These are phyloP conservation scores for Molothrus ater DNA, from an alignment of 2,797 vertebrate genomes.

Conservation along the genomic window DNA sequence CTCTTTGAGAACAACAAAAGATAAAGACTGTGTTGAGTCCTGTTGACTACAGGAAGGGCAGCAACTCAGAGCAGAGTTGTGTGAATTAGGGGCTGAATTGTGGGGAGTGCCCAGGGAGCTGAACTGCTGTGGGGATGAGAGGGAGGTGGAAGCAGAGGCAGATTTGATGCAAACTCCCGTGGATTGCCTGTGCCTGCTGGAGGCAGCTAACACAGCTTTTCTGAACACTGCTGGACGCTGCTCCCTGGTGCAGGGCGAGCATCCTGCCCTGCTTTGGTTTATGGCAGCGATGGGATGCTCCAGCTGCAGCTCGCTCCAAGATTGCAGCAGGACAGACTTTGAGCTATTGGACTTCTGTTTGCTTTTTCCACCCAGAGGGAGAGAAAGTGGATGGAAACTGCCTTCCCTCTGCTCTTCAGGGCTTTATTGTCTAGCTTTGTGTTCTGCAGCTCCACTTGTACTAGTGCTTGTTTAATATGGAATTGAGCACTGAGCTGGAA, in stretches of 20 bases:
- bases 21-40: not conserved
- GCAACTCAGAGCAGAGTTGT: not conserved
- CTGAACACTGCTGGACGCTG: not conserved
- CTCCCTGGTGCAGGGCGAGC: not conserved
- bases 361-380: not conserved
- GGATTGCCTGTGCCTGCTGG: not conserved
- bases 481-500: conserved; percentile 65
- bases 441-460: conserved; percentile 40
- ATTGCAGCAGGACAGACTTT: not conserved
- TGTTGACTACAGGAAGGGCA: not conserved
- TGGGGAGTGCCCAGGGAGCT: not conserved
- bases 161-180: not conserved
- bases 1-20: not conserved
- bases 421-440: conserved; percentile 44
- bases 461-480: conserved; percentile 55
- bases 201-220: not conserved
- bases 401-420: conserved; percentile 8
- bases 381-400: conserved; percentile 4
- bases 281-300: not conserved
- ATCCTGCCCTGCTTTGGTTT: not conserved
- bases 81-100: not conserved
- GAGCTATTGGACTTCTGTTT: conserved; percentile 49
- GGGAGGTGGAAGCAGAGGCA: not conserved
- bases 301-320: not conserved
- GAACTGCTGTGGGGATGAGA: not conserved